Evolutionary conservation across 2,113 vertebrate species (phyloP).

Genomic region (Phrynocephalus versicolor): DNA sequence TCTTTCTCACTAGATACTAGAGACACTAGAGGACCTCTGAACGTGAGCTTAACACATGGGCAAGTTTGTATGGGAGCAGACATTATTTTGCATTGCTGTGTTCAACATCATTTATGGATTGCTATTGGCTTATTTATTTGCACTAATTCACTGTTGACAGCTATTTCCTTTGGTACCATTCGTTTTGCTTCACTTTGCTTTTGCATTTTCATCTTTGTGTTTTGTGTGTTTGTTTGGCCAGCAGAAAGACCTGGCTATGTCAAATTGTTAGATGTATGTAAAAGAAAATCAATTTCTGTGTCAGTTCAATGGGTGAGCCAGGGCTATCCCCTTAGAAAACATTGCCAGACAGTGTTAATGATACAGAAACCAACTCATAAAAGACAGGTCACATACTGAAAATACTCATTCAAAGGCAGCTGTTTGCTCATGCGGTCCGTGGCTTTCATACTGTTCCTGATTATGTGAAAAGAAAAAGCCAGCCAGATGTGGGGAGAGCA

Average conservation of each 20-base stretch:
- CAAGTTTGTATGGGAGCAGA: background rate
- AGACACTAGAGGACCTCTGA: background rate
- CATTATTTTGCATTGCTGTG: background rate
- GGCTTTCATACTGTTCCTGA: slow-evolving; percentile 69
- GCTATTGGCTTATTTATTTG: background rate
- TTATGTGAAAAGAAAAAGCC: slow-evolving; percentile 65
- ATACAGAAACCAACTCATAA: slow-evolving; percentile 56
- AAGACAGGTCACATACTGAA: slow-evolving; percentile 57
- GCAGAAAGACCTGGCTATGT: background rate
- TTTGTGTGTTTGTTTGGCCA: background rate
- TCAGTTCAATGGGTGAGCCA: slow-evolving; percentile 42
- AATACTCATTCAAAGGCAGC: slow-evolving; percentile 55
- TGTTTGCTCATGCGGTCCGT: slow-evolving; percentile 69
- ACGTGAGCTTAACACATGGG: background rate
- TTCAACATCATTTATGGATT: background rate
- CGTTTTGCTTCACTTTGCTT: background rate
- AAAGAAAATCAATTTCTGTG: slow-evolving; percentile 14
- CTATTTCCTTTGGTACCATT: background rate
- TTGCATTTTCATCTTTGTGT: background rate
- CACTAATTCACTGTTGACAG: background rate
- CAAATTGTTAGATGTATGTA: background rate
- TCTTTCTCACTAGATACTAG: background rate
- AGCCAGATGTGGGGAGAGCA: slow-evolving; percentile 3
- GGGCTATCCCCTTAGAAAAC: slow-evolving; percentile 40
- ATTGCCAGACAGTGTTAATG: slow-evolving; percentile 52